phyloP scores from a whole-genome alignment of 2,113 vertebrate species.

The Thinocorus orbignyianus region DNA sequence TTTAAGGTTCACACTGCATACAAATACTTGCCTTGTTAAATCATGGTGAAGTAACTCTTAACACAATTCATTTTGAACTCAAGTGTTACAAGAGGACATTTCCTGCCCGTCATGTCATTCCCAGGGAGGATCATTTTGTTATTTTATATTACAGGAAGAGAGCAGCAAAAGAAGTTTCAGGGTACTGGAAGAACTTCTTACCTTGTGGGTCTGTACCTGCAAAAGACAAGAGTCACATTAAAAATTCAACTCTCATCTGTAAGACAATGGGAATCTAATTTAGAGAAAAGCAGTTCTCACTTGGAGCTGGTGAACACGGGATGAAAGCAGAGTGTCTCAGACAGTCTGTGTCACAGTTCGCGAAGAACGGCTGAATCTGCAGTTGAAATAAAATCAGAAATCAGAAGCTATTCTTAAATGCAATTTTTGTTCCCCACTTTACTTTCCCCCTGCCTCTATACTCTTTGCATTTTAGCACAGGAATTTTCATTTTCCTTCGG shows the following conservation, averaged over 20 bases:
- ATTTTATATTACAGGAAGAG: background rate
- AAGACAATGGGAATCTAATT: background rate
- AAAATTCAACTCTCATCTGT: background rate
- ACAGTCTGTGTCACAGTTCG: slow-evolving; percentile 73
- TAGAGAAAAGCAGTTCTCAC: slow-evolving; percentile 36
- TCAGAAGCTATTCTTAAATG: background rate
- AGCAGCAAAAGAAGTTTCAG: background rate
- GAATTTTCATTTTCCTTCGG: background rate
- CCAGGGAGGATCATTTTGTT: background rate
- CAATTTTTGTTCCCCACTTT: background rate
- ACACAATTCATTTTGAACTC: slow-evolving; percentile 1
- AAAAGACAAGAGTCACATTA: slow-evolving; percentile 24
- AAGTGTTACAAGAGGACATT: background rate
- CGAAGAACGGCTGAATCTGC: slow-evolving; percentile 78
- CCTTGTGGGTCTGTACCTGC: slow-evolving; percentile 33
- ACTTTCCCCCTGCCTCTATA: background rate
- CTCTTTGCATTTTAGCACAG: background rate
- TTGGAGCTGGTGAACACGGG: slow-evolving; percentile 37
- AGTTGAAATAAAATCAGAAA: background rate
- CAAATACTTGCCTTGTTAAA: slow-evolving; percentile 24
- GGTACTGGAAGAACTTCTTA: slow-evolving; percentile 5
- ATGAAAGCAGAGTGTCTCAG: slow-evolving; percentile 33
- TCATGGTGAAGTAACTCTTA: background rate
- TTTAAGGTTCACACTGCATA: slow-evolving; percentile 39
- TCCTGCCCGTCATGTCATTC: background rate